These are phyloP conservation scores for Pseudorhombus dupliciocellatus DNA, from an alignment of 2,113 vertebrate genomes.

Conservation along the genomic window DNA sequence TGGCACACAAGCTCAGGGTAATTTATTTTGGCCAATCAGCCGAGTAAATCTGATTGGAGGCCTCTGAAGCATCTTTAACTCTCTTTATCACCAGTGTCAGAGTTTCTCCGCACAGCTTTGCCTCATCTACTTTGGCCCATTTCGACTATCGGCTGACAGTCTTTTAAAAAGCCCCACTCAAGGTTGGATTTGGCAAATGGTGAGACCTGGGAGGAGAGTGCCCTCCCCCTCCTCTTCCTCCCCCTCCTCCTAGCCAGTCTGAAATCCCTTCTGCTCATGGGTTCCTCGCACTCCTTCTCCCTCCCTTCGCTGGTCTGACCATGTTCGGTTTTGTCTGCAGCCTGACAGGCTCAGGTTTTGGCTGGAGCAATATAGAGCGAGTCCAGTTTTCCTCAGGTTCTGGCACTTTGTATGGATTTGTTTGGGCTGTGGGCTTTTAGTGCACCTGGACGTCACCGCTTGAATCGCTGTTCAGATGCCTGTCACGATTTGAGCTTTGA, in stretches of 20 bases:
- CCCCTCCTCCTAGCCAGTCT: conserved; percentile 15
- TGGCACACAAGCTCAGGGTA: conserved; percentile 44
- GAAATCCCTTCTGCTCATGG: conserved; percentile 6
- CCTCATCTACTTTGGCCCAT: conserved; percentile 38
- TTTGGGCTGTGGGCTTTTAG: not conserved
- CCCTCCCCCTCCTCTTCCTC: too few species aligned
- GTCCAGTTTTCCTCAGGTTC: conserved; percentile 8
- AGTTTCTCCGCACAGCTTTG: conserved; percentile 42
- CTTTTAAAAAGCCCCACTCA: conserved; percentile 45
- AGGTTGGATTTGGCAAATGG: conserved; percentile 32
- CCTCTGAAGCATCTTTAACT: conserved; percentile 54
- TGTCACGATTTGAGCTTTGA: not conserved
- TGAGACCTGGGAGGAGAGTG: conserved; percentile 23
- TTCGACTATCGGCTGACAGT: conserved; percentile 37
- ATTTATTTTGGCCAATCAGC: conserved; percentile 67
- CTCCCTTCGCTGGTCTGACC: conserved; percentile 5
- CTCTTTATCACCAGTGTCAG: conserved; percentile 55
- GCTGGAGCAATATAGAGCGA: conserved; percentile 12
- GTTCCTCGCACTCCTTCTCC: conserved; percentile 4
- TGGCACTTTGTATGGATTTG: not conserved
- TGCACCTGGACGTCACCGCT: not conserved
- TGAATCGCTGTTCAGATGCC: not conserved
- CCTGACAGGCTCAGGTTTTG: conserved; percentile 6
- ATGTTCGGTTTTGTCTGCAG: conserved; percentile 24
- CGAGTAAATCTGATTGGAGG: conserved; percentile 52